Evolutionary conservation across 2,888 invertebrate species (phyloP), one percentile per base, ranked within the genome.

Genomic region (Homarus gammarus): DNA sequence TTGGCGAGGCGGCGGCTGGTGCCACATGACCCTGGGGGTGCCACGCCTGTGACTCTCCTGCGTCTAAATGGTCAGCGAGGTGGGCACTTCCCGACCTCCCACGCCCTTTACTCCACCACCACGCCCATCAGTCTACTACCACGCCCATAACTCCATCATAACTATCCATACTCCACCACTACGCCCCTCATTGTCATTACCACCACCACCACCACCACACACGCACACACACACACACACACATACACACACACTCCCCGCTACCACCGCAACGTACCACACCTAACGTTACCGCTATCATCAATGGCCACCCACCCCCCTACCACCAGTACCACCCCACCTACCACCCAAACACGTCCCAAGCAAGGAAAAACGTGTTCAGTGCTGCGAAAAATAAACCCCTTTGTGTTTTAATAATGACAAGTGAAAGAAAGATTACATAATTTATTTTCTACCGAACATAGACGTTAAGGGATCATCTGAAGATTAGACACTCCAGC

Each of bases 321-420:
- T n/a, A n/a, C n/a, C n/a, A n/a, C n/a, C n/a, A n/a, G n/a, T n/a
- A n/a, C n/a, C n/a, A n/a, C n/a, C n/a, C n/a, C n/a, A n/a, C n/a
- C n/a, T n/a, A n/a, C n/a, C n/a, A n/a, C n/a, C n/a, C n/a, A n/a
- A n/a, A n/a, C n/a, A n/a, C n/a, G n/a, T n/a, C n/a, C n/a, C n/a
- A n/a, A n/a, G n/a, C n/a, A n/a, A n/a, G n/a, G n/a, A n/a, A n/a
- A n/a, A n/a, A n/a, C n/a, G n/a, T n/a, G n/a, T n/a, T n/a, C n/a
- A n/a, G n/a, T n/a, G n/a, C n/a, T n/a, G n/a, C n/a, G n/a, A n/a
- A n/a, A n/a, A n/a, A n/a, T n/a, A n/a, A n/a, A n/a, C n/a, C n/a
- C n/a, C n/a, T n/a, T n/a, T 75, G 38, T 75, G 38, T 75, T 36
- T 75, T 36, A 75, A 75, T 75, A 75, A 36, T 36, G 33, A 75